Conservation (phyloP, 2,113 vertebrate genomes). For the Calonectris borealis region DNA sequence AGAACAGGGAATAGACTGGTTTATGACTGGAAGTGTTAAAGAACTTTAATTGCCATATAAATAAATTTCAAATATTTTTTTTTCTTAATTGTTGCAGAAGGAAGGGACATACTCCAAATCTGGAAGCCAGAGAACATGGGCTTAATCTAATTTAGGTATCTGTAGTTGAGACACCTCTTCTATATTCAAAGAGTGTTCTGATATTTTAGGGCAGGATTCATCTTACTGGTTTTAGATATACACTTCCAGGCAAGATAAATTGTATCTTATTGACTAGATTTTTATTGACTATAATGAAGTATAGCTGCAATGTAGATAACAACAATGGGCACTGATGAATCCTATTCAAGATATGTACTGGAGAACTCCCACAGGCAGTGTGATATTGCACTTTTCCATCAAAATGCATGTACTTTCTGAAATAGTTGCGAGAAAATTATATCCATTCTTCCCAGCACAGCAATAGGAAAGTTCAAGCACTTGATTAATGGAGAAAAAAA, state of each 20-base stretch:
- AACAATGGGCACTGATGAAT: constrained; percentile 3
- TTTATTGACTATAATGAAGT: not conserved
- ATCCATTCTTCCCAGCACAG: not conserved
- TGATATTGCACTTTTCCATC: not conserved
- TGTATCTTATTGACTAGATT: not conserved
- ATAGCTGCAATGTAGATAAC: not conserved
- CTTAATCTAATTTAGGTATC: not conserved
- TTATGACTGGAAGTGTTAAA: not conserved
- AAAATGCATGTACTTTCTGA: not conserved
- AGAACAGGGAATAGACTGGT: not conserved
- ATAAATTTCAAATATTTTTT: not conserved
- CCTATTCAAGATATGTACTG: not conserved
- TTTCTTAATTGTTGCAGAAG: not conserved
- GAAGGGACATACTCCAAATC: not conserved
- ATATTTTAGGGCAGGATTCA: not conserved
- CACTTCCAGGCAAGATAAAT: not conserved
- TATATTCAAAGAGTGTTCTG: not conserved
- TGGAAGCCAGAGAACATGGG: not conserved
- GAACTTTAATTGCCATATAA: not conserved
- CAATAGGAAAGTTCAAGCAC: not conserved
- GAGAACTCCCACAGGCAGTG: not conserved
- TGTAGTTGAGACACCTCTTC: not conserved
- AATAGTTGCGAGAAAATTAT: not conserved
- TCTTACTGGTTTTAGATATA: not conserved
- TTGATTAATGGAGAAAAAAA: not conserved